Evolutionary conservation across 2,113 vertebrate species (phyloP).

Genomic region (Hyperopisus bebe): DNA sequence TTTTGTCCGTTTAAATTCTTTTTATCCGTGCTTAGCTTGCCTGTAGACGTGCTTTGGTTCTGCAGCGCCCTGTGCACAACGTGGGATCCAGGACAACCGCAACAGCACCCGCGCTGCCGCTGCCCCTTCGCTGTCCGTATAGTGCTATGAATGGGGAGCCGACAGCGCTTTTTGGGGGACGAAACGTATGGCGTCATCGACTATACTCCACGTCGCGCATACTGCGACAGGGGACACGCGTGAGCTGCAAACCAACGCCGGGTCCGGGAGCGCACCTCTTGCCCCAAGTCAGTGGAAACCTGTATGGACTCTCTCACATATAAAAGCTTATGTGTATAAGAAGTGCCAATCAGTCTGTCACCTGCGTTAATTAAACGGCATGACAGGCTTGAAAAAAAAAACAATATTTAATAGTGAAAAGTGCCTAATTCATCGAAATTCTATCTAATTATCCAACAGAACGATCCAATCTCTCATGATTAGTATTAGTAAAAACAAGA

Average conservation of each 20-base stretch:
- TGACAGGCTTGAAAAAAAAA: background rate
- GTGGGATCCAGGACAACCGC: background rate
- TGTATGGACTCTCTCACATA: background rate
- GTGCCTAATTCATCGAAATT: background rate
- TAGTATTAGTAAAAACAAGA: background rate
- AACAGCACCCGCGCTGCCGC: too few species aligned
- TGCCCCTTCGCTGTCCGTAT: background rate
- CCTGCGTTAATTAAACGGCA: background rate
- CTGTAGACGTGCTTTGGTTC: background rate
- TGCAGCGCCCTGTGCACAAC: background rate
- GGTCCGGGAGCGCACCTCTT: background rate
- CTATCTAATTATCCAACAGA: background rate
- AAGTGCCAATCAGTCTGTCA: background rate
- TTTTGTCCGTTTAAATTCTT: background rate
- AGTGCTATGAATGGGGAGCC: slow-evolving; percentile 14
- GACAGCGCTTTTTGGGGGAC: background rate
- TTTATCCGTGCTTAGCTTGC: background rate
- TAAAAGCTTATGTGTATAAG: background rate
- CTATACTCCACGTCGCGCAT: background rate
- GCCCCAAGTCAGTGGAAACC: background rate
- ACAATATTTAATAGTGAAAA: background rate
- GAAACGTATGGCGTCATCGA: slow-evolving; percentile 11
- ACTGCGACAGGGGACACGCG: background rate
- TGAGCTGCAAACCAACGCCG: background rate
- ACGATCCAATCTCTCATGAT: background rate